Conservation (phyloP, 2,797 vertebrate genomes). For the Sylvilagus floridanus region DNA sequence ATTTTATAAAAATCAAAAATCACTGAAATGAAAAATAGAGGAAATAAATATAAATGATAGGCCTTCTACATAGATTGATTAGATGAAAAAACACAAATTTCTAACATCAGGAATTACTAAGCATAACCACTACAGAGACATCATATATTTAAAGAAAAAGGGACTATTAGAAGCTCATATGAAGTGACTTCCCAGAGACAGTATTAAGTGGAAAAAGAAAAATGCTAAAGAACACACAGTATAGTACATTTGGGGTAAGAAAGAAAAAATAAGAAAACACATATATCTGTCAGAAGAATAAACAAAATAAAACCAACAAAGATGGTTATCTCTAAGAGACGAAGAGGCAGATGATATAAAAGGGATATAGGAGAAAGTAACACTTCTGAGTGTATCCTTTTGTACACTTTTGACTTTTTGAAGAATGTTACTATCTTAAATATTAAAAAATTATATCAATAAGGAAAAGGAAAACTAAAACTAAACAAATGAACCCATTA, state of each 20-base stretch:
- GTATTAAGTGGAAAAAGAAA: not conserved
- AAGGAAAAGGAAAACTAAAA: not conserved
- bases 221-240: not conserved
- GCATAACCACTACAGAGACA: no score
- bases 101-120: not conserved
- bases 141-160: not conserved
- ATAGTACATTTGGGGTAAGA: not conserved
- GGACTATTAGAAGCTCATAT: not conserved
- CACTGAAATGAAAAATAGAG: not conserved
- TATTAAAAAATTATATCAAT: not conserved
- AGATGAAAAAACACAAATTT: not conserved
- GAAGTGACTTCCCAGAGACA: not conserved
- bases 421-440: not conserved
- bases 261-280: not conserved
- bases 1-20: not conserved
- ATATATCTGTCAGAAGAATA: not conserved
- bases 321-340: not conserved
- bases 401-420: not conserved
- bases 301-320: not conserved
- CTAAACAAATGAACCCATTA: not conserved
- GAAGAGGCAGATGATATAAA: not conserved
- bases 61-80: not conserved
- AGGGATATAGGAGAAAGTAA: not conserved
- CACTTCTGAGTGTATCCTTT: not conserved
- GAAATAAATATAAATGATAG: not conserved